Conservation (phyloP, 2,113 vertebrate species). For the Pungitius pungitius region DNA sequence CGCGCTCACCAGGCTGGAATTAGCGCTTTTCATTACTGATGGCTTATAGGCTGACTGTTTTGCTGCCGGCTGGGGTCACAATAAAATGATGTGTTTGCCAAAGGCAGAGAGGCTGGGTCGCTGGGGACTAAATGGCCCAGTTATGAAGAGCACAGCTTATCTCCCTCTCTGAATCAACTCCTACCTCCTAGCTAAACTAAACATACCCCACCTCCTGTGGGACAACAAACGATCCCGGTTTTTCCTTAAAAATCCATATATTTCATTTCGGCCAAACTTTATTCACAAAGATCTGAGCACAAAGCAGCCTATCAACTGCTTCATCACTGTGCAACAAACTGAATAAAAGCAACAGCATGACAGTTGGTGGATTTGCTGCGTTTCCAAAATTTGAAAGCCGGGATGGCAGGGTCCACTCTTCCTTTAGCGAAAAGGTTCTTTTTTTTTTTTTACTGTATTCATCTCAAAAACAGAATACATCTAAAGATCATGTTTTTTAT, state of each 20-base stretch:
- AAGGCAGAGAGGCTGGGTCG: constrained; percentile 73
- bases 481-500: constrained; percentile 58
- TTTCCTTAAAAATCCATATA: constrained; percentile 17
- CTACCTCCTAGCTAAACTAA: constrained; percentile 63
- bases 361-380: constrained; percentile 32
- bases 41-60: constrained; percentile 72
- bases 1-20: constrained; percentile 71
- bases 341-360: constrained; percentile 29
- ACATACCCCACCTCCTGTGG: constrained; percentile 47
- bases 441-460: constrained; percentile 37
- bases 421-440: background rate
- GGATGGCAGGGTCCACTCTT: background rate
- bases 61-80: constrained; percentile 75
- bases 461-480: constrained; percentile 21
- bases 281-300: constrained; percentile 7
- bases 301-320: constrained; percentile 12
- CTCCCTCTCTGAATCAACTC: constrained; percentile 70
- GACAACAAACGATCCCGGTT: constrained; percentile 41
- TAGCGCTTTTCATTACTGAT: constrained; percentile 79
- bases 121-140: constrained; percentile 79
- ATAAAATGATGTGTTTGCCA: constrained; percentile 80
- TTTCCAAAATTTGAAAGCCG: constrained; percentile 23
- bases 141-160: constrained; percentile 78
- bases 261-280: constrained; percentile 20
- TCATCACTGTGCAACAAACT: constrained; percentile 31